Base-by-base conservation (phyloP, 2,888 invertebrate species). In the Synergus itoensis region DNA sequence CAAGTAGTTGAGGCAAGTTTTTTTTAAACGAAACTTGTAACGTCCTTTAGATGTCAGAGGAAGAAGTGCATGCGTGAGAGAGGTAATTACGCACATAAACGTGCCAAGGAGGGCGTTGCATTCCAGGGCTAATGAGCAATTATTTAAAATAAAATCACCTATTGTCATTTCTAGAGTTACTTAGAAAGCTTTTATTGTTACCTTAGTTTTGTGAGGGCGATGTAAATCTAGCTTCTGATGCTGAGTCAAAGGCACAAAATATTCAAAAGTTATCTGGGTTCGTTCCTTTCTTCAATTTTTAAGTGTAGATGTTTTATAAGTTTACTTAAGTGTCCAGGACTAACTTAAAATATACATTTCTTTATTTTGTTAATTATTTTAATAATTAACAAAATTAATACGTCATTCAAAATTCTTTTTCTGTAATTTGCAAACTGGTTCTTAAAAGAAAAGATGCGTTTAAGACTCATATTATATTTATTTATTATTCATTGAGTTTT, bases 101-200 rank as follows among this genome's bases (percentile, higher is more conserved):
- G 79, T 78, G 83, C 53, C 79, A 82, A 80, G 73, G 21, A 81
- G 67, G 45, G 69, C 76, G 41, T 81, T 76, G 76, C 82, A 84
- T 84, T 86, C 83, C 84, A 80, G 80, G 77, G 81, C 79, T 82
- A 81, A 83, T 80, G 84, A 84, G 82, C 78, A 83, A 80, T 82
- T 81, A 82, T 82, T 83, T 67, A 81, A 79, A 82, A 83, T 77
- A 78, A 62, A 80, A 53, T 73, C 67, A 63, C 76, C 57, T 79
- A 73, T 79, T 73, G 43, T 79, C 65, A 28, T 53, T 60, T n/a
- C 62, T 40, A 64, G 40, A 73, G 79, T 77, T 79, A 67, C 79
- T 75, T 73, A 41, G 65, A 60, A 43, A 4, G 45, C 53, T 40
- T 4, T 9, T 28, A 73, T 28, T 36, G 48, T 9, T 53, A 53